Conservation (phyloP, 2,797 vertebrate genomes). For the Ctenosaura bakeri region DNA sequence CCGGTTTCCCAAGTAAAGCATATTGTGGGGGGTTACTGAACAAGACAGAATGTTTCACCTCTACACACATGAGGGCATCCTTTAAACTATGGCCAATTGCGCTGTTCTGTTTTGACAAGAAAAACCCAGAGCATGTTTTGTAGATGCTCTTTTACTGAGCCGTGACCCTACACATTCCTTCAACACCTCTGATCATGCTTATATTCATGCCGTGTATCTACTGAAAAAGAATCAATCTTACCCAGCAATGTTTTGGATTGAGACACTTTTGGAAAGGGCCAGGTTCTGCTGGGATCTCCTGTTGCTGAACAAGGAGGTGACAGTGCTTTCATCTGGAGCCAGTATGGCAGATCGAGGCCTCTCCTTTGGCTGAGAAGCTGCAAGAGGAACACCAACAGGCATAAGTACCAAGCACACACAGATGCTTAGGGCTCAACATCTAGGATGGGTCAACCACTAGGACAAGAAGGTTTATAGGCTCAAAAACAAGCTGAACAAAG, state of each 20-base stretch:
- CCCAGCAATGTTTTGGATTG: slow-evolving; percentile 98
- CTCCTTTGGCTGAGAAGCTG: slow-evolving; percentile 89
- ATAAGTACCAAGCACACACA: background rate
- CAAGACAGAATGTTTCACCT: too few relatives aligned
- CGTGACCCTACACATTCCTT: background rate
- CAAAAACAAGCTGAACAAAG: background rate
- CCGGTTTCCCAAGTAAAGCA: too few relatives aligned
- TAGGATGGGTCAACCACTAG: background rate
- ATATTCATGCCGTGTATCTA: fast-evolving
- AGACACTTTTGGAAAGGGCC: slow-evolving; percentile 95
- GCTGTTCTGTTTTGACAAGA: background rate
- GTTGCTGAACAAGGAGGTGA: slow-evolving; percentile 75
- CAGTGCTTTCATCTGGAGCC: slow-evolving; percentile 84
- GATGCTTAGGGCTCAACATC: background rate
- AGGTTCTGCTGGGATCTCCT: slow-evolving; percentile 88
- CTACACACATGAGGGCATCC: too few relatives aligned
- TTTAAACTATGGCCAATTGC: too few relatives aligned
- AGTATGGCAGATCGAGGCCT: slow-evolving; percentile 93
- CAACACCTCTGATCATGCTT: background rate
- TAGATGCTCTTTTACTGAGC: background rate
- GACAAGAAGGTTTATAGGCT: background rate
- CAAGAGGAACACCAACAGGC: background rate
- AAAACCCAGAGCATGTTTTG: background rate
- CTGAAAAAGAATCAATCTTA: slow-evolving; percentile 74
- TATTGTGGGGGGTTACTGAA: too few relatives aligned